phyloP scores from a whole-genome alignment of 2,888 invertebrate species.

The Neocrepidodera transversa region DNA sequence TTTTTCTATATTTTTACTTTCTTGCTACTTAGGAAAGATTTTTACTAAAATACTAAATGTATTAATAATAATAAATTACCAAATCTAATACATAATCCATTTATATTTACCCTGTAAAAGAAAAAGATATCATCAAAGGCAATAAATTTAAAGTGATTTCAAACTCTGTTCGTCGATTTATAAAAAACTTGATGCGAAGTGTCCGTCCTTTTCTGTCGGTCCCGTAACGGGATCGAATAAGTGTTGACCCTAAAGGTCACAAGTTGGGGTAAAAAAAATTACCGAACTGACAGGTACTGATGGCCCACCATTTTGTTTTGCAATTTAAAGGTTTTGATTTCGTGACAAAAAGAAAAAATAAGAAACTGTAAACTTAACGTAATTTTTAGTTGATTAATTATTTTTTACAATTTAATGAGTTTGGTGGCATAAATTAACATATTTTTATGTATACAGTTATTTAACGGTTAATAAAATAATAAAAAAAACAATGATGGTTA shows the following conservation, averaged over 20 bases:
- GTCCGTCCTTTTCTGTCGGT: conserved; percentile 1
- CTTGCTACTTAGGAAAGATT: too few relatives aligned
- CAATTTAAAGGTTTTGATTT: neutral
- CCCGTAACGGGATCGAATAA: conserved; percentile 1
- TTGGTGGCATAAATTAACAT: too few relatives aligned
- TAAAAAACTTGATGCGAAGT: conserved; percentile 15
- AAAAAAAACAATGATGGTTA: too few relatives aligned
- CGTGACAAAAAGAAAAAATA: neutral
- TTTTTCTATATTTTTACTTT: too few relatives aligned
- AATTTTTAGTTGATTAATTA: too few relatives aligned
- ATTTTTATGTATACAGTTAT: too few relatives aligned
- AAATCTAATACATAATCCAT: too few relatives aligned
- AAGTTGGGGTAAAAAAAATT: neutral
- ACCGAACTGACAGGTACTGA: neutral
- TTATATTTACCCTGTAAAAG: neutral
- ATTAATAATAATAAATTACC: neutral
- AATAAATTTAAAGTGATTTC: conserved; percentile 12
- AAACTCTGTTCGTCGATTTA: conserved; percentile 11
- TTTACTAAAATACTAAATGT: too few relatives aligned
- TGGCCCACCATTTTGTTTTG: neutral
- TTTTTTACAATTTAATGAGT: too few relatives aligned
- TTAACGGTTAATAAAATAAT: too few relatives aligned
- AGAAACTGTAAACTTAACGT: too few relatives aligned
- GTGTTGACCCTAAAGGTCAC: neutral
- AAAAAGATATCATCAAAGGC: neutral